Evolutionary conservation across 2,797 vertebrate species (phyloP), one percentile per base, ranked within the genome.

Genomic region (Taenioides sp.): DNA sequence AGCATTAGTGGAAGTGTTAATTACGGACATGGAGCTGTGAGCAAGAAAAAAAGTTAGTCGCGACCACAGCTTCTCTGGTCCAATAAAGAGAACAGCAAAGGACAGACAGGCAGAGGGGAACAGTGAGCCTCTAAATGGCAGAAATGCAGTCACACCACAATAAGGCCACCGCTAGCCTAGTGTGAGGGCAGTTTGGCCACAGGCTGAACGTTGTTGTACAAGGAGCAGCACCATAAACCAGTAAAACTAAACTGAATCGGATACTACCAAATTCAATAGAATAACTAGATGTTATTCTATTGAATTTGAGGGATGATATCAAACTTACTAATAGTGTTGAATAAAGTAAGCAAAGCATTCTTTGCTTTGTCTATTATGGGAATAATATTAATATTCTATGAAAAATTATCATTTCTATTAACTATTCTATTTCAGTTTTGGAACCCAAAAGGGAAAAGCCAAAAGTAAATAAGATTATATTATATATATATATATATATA

Each of bases 21-120:
- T 94, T 94, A 93, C 89, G 84, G 91, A 89, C 86, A 58, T 74
- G 74, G 78, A 90, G 78, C 85, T 90, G 88, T 88, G 89, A 87
- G 87, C 84, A 79, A 84, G 83, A 90, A 88, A 68, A 37, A 47
- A 88, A 85, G 75, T 73, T 52, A 83, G 88, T 86, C 72, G 62
- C 78, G 80, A 91, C 92, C 92, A 82, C 92, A 92, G 85, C 52
- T 54, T 54, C 80, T 84, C 76, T 70, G 80, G 81, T 83, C 70
- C 80, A 73, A 71, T 71, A 63, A 70, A 79, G 71, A 73, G 72
- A 67, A 81, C 70, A 25, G 57, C 7, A 16, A 52, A 40, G 40
- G 25, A 64, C 70, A 54, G 57, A 58, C 79, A 72, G 72, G 80
- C 76, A 62, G 84, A 57, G 80, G 81, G 72, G 70, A 80, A 81